Base-by-base conservation (phyloP, 2,113 vertebrate species). In the Apodemus speciosus region DNA sequence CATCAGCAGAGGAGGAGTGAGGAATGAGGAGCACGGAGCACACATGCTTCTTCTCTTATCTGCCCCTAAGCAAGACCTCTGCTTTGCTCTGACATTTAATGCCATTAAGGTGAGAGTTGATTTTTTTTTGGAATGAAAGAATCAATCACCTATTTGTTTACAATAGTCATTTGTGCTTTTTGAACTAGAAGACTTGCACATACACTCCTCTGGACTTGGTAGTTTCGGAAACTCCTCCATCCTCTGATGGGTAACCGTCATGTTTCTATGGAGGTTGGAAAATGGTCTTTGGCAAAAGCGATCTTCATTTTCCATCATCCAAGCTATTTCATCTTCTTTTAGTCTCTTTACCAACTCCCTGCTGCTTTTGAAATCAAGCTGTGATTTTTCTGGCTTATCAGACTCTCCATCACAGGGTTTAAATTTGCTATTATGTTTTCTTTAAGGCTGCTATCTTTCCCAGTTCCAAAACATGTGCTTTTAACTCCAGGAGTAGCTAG, bases 291-390 rank as follows among this genome's bases (percentile, higher is more conserved):
- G 84, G 96, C 91, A 91, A 95, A 94, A 96, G 93, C 91, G 96
- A 94, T 95, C 96, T 96, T 95, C 91, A 83, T 83, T 92, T 93
- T 56, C 75, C 85, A 81, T 91, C 87, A 75, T 56, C 80, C 69
- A n/a, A 68, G 90, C 69, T 91, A 94, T 91, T 93, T 92, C 87
- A 92, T 96, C 91, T 96, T 88, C 89, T 91, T 91, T 69, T 92
- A 94, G 89, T 83, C 80, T 95, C 89, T 81, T 68, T 88, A 58
- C 90, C 68, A 71, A 87, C 83, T 96, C 86, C 96, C 92, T 94
- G 80, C 87, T 94, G 93, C 80, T 97, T 97, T 96, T 88, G 76
- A 96, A 97, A 96, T 92, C 94, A 97, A 96, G 93, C 71, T 95
- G 89, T 93, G 92, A 94, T 92, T 96, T 94, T 96, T 43, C 69